Base-by-base conservation (phyloP, 2,888 invertebrate species). In the Augiades crinisus region DNA sequence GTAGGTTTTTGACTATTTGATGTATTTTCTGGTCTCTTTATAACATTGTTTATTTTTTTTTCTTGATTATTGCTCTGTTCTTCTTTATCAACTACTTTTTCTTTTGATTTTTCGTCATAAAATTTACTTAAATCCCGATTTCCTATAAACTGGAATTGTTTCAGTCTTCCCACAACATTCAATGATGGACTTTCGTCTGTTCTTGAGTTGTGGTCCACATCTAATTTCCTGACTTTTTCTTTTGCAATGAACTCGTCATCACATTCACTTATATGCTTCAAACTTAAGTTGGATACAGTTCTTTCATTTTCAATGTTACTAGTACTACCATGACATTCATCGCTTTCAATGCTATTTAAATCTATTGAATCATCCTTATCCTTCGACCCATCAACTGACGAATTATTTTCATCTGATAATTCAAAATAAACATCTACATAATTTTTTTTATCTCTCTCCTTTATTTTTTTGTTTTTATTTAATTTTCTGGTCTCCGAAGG, bases 81-180 rank as follows among this genome's bases (percentile, higher is more conserved):
- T 13, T 13, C 1, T 1, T 31, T 57, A 53, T 21, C 16, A 24
- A 27, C 2, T 16, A 3, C 12, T 5, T 5, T 44, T 47, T 38
- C 17, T 55, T 61, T 47, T 21, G 60, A 37, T 21, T 75, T 58
- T 72, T 57, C 55, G 31, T 44, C 72, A 58, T 76, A 72, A 68
- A 75, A 81, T 63, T 81, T 85, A 57, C 67, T 72, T 0, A 75
- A 67, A 58, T 84, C 78, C 59, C 71, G 68, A 58, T 75, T 79
- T 56, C 72, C 69, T 12, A 63, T 60, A 66, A 72, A 85, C 52
- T 78, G 60, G 65, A 84, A 89, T 59, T 82, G 74, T 67, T 85
- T 77, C 31, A 90, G 66, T 70, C 78, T 83, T 55, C 58, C 67
- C 4, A 60, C 22, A 27, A 67, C 67, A 49, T 63, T 71, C 31